Percentiles rank a stretch among this genome's conserved stretches.
phyloP scores from a whole-genome alignment of 2,888 invertebrate species.

The Helleia helle region DNA sequence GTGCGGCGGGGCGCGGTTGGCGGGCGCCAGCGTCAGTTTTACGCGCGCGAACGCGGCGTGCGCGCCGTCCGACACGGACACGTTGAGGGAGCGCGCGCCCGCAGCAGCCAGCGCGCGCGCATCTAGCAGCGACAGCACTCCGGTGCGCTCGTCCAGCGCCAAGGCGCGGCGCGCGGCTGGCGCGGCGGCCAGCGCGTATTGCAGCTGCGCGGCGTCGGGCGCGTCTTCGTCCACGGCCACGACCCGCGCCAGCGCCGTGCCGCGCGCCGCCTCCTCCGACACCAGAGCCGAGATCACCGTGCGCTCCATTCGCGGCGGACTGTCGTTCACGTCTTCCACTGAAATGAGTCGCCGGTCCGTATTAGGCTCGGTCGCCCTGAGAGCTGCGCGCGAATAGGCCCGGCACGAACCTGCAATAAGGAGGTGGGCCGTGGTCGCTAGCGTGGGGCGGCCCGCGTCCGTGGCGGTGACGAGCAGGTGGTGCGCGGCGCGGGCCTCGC shows the following conservation, averaged over 20 bases:
- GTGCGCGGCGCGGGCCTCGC: slow-evolving; percentile 81
- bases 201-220: slow-evolving; percentile 81
- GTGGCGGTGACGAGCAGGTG: slow-evolving; percentile 86
- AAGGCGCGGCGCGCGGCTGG: slow-evolving; percentile 33
- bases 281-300: slow-evolving; percentile 84
- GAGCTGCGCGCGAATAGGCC: too few relatives aligned
- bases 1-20: slow-evolving; percentile 84
- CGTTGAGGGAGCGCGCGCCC: slow-evolving; percentile 81
- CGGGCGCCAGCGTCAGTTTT: slow-evolving; percentile 83
- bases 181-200: slow-evolving; percentile 81
- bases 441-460: slow-evolving; percentile 88
- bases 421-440: slow-evolving; percentile 87
- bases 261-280: slow-evolving; percentile 86
- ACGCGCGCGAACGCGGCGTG: slow-evolving; percentile 91
- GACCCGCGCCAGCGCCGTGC: slow-evolving; percentile 90
- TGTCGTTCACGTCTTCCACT: slow-evolving; percentile 94
- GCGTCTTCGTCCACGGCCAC: slow-evolving; percentile 91
- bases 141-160: slow-evolving; percentile 39
- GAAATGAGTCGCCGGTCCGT: too few relatives aligned
- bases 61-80: slow-evolving; percentile 96
- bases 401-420: slow-evolving; percentile 83
- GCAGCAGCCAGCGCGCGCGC: slow-evolving; percentile 73
- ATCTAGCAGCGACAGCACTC: slow-evolving; percentile 41
- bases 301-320: slow-evolving; percentile 89
- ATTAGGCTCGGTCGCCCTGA: too few relatives aligned